phyloP scores from a whole-genome alignment of 2,888 invertebrate species.

The Omphaloscelis lunosa region DNA sequence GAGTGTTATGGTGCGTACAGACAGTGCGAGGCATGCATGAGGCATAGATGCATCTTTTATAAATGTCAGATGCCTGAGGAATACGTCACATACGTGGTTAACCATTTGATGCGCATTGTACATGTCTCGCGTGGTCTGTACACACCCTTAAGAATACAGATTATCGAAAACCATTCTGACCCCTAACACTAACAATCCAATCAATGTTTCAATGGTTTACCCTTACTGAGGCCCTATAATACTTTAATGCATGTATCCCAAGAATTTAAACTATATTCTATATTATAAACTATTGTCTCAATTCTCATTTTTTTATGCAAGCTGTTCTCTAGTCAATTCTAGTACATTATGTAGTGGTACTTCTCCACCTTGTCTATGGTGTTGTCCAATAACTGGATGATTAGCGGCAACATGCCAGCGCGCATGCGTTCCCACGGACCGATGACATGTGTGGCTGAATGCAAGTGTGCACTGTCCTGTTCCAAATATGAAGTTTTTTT shows the following conservation, averaged over 20 bases:
- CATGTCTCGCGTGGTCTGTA: too few species aligned
- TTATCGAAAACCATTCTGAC: not conserved
- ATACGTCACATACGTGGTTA: too few species aligned
- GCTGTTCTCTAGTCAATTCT: too few species aligned
- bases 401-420: slow-evolving; percentile 55
- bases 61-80: too few species aligned
- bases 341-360: slow-evolving; percentile 9
- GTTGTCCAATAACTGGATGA: slow-evolving; percentile 50
- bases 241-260: too few species aligned
- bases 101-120: too few species aligned
- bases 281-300: too few species aligned
- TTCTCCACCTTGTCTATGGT: slow-evolving; percentile 27
- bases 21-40: not conserved
- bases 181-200: not conserved
- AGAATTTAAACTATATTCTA: too few species aligned
- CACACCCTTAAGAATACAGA: too few species aligned
- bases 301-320: too few species aligned
- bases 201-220: too few species aligned
- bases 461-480: slow-evolving; percentile 67
- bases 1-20: not conserved
- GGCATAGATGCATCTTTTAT: not conserved
- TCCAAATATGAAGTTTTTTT: slow-evolving; percentile 38
- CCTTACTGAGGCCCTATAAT: too few species aligned
- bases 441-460: slow-evolving; percentile 62
- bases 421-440: slow-evolving; percentile 67